Evolutionary conservation across 1,140 invertebrate species (phyloP).

Genomic region (Drosophila pallidifrons): DNA sequence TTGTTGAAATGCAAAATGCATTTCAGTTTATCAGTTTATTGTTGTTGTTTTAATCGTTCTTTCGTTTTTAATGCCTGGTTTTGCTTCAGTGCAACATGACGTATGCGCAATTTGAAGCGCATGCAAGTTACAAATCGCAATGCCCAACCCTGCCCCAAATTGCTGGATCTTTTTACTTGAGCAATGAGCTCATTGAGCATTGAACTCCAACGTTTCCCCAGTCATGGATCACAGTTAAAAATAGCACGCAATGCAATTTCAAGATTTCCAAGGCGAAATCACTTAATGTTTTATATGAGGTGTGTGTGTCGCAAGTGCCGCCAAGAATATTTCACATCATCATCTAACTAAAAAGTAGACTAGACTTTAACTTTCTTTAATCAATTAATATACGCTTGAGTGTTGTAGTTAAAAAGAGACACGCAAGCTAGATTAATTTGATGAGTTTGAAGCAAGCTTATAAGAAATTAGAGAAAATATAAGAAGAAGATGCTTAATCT

Average conservation of each 20-base stretch:
- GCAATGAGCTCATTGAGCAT: constrained; percentile 20
- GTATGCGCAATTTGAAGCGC: constrained; percentile 15
- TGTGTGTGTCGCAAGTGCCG: not conserved
- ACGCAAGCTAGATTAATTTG: too few relatives aligned
- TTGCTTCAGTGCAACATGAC: constrained; percentile 23
- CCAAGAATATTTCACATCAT: not conserved
- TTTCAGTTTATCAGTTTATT: constrained; percentile 31
- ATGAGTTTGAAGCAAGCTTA: too few relatives aligned
- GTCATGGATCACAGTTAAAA: constrained; percentile 14
- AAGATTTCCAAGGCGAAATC: constrained; percentile 8
- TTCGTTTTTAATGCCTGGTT: too few relatives aligned
- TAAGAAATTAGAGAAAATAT: too few relatives aligned
- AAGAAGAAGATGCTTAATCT: too few relatives aligned
- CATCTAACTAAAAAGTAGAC: not conserved
- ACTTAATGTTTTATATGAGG: not conserved
- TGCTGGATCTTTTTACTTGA: not conserved
- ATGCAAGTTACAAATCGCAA: not conserved
- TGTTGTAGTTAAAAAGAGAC: too few relatives aligned
- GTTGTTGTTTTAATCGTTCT: not conserved
- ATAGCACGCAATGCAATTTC: constrained; percentile 1
- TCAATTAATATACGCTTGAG: not conserved
- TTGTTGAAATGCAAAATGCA: constrained; percentile 9
- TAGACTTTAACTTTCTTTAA: not conserved
- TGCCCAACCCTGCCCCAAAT: constrained; percentile 1
- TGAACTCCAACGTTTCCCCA: not conserved